phyloP scores from a whole-genome alignment of 2,797 vertebrate species.

The Etheostoma perlongum region DNA sequence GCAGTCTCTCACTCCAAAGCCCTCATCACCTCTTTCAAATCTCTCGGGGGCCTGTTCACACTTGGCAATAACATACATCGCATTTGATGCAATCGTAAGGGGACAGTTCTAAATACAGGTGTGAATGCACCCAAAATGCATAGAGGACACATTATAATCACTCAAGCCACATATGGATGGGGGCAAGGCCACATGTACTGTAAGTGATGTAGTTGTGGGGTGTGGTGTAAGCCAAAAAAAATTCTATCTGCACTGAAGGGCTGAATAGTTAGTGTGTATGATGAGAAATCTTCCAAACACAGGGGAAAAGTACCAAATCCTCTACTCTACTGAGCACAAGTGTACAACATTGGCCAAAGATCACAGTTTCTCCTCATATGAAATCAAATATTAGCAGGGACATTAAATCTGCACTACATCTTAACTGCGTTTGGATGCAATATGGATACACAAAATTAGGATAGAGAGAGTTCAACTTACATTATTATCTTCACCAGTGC shows the following conservation, averaged over 20 bases:
- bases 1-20: conserved; percentile 59
- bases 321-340: neutral
- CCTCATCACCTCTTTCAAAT: conserved; percentile 62
- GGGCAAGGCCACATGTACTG: neutral
- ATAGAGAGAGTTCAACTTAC: conserved; percentile 5
- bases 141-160: conserved; percentile 12
- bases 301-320: neutral
- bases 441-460: neutral
- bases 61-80: conserved; percentile 55
- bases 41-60: conserved; percentile 67
- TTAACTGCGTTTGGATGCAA: conserved; percentile 4
- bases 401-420: conserved; percentile 1
- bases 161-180: neutral
- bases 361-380: neutral
- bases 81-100: conserved; percentile 44
- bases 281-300: neutral
- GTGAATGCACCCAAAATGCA: conserved; percentile 56
- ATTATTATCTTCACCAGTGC: conserved; percentile 24
- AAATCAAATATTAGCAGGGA: neutral
- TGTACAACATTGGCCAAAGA: neutral
- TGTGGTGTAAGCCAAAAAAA: neutral
- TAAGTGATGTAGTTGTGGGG: neutral
- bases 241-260: neutral
- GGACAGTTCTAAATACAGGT: conserved; percentile 65
- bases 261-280: neutral